These are phyloP conservation scores for Drosophila quinaria DNA, from an alignment of 2,888 invertebrate species.

Conservation along the genomic window DNA sequence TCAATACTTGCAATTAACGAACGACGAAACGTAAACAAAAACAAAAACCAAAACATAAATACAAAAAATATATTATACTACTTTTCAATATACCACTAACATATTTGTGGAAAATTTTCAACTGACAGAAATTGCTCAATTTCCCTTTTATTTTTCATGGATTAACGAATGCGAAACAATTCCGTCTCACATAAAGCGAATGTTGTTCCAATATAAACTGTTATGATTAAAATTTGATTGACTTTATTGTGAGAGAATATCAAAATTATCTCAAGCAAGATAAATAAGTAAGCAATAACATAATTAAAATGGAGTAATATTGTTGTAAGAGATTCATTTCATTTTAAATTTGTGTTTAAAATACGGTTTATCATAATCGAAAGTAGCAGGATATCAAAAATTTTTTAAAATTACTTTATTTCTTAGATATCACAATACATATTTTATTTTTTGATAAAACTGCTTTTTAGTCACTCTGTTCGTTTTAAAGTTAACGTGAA, in stretches of 20 bases:
- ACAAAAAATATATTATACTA: neutral
- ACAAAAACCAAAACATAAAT: neutral
- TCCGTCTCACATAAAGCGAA: neutral
- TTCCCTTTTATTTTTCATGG: neutral
- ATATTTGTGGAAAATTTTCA: neutral
- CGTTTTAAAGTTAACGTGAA: no score
- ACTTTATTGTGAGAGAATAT: neutral
- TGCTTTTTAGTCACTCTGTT: no score
- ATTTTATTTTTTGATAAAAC: no score
- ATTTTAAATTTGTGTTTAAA: no score
- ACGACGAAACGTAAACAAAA: neutral
- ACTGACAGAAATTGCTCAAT: neutral
- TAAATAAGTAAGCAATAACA: neutral
- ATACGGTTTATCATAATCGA: no score
- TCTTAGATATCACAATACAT: no score
- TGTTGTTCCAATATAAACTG: neutral
- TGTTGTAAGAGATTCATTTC: neutral
- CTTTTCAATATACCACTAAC: neutral
- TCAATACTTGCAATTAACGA: conserved; percentile 7
- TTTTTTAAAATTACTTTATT: no score
- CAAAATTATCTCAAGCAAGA: neutral
- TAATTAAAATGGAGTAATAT: neutral
- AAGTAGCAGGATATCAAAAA: no score
- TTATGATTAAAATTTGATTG: neutral
- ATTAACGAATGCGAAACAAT: neutral